These are phyloP conservation scores for Aphodius sticticus DNA, from an alignment of 2,888 invertebrate species.

Conservation along the genomic window DNA sequence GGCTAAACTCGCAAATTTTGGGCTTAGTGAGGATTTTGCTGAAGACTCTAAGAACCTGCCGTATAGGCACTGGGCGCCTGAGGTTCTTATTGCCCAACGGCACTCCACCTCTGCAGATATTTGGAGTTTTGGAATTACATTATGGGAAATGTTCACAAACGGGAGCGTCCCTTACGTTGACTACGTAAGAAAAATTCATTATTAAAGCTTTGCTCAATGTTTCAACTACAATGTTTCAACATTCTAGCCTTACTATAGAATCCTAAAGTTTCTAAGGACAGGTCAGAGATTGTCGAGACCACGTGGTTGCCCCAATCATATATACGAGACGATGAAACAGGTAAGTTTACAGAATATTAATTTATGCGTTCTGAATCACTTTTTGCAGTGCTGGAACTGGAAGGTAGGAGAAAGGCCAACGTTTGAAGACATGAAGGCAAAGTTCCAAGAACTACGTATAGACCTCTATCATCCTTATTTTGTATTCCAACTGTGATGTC, in stretches of 20 bases:
- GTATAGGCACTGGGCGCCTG: slow-evolving; percentile 19
- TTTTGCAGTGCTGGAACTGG: slow-evolving; percentile 30
- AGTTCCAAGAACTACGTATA: neutral
- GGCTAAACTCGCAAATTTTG: slow-evolving; percentile 29
- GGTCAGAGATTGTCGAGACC: slow-evolving; percentile 8
- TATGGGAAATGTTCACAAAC: slow-evolving; percentile 27
- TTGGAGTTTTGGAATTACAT: slow-evolving; percentile 29
- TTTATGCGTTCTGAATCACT: neutral
- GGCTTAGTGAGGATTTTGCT: slow-evolving; percentile 20
- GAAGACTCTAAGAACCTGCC: neutral
- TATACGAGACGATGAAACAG: slow-evolving; percentile 16
- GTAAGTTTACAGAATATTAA: neutral
- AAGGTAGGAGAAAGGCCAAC: slow-evolving; percentile 9
- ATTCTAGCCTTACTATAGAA: slow-evolving; percentile 1
- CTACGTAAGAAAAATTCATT: neutral
- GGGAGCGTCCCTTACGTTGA: slow-evolving; percentile 11
- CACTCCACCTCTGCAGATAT: slow-evolving; percentile 18
- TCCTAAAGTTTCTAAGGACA: slow-evolving; percentile 6
- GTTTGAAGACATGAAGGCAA: slow-evolving; percentile 15
- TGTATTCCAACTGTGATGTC: neutral
- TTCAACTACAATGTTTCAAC: neutral
- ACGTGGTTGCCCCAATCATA: neutral
- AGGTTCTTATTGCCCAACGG: slow-evolving; percentile 11
- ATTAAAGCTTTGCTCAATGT: neutral
- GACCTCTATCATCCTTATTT: neutral